phyloP scores from a whole-genome alignment of 2,888 invertebrate species.

The Disparrhopalites patrizii region DNA sequence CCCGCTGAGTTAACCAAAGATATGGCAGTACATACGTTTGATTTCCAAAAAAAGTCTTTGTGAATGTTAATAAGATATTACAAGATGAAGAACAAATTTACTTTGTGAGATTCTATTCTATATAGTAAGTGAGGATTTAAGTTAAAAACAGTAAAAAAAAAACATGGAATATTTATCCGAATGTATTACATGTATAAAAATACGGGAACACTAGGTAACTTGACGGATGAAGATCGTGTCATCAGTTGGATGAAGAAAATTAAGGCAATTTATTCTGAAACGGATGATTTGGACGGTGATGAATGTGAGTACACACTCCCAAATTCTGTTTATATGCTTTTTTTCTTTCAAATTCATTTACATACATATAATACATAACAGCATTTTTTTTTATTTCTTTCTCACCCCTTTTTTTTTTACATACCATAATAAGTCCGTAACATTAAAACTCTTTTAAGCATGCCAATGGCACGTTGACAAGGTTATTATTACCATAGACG shows the following conservation, averaged over 20 bases:
- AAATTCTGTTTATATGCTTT: background rate
- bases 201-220: slow-evolving; percentile 58
- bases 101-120: too few species aligned
- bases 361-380: background rate
- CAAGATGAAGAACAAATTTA: background rate
- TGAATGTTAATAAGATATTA: background rate
- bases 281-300: slow-evolving; percentile 32
- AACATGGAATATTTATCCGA: background rate
- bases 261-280: slow-evolving; percentile 35
- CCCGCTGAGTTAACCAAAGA: background rate
- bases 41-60: background rate
- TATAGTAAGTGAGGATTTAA: too few species aligned
- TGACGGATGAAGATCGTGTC: slow-evolving; percentile 73
- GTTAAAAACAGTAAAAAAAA: background rate
- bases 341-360: background rate
- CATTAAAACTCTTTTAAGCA: too few species aligned
- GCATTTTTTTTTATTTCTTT: background rate
- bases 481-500: too few species aligned
- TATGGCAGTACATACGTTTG: slow-evolving; percentile 25
- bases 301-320: slow-evolving; percentile 18
- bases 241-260: slow-evolving; percentile 80
- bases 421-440: background rate
- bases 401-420: background rate
- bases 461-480: too few species aligned
- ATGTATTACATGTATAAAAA: slow-evolving; percentile 18